These are phyloP conservation scores for Macropus fuliginosus DNA, from an alignment of 2,797 vertebrate genomes.

Conservation along the genomic window DNA sequence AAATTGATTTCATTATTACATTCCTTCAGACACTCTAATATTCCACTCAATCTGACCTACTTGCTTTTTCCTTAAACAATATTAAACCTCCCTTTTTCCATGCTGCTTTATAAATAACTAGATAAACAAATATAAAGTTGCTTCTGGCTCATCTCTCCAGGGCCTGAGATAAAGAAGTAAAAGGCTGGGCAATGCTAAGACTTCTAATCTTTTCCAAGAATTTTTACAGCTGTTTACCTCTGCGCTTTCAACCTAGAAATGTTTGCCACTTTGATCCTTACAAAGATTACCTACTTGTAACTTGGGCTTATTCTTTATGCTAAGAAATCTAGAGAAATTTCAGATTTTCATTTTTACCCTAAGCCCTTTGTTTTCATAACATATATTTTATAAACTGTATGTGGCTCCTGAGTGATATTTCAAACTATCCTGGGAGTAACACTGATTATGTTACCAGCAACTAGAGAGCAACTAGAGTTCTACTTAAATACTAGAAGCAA, in stretches of 20 bases:
- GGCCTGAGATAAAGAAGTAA: constrained; percentile 36
- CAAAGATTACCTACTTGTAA: constrained; percentile 45
- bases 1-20: neutral
- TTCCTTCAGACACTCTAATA: neutral
- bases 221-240: neutral
- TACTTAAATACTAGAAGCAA: constrained; percentile 42
- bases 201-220: constrained; percentile 20
- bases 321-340: constrained; percentile 16
- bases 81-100: neutral
- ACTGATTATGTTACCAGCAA: constrained; percentile 31
- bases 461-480: constrained; percentile 16
- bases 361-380: constrained; percentile 36
- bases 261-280: neutral
- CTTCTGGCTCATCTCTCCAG: neutral
- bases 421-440: constrained; percentile 43
- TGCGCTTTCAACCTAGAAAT: constrained; percentile 43
- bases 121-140: constrained; percentile 35
- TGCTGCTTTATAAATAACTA: neutral
- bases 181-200: neutral
- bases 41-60: neutral
- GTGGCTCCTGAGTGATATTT: constrained; percentile 1
- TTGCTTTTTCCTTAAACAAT: neutral
- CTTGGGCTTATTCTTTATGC: constrained; percentile 17
- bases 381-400: constrained; percentile 13
- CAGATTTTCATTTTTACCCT: constrained; percentile 31